A percentile compares a stretch with the other conserved stretches of the same genome.
These are phyloP conservation scores for Eurytoma californica DNA, from an alignment of 2,888 invertebrate species.

Conservation along the genomic window DNA sequence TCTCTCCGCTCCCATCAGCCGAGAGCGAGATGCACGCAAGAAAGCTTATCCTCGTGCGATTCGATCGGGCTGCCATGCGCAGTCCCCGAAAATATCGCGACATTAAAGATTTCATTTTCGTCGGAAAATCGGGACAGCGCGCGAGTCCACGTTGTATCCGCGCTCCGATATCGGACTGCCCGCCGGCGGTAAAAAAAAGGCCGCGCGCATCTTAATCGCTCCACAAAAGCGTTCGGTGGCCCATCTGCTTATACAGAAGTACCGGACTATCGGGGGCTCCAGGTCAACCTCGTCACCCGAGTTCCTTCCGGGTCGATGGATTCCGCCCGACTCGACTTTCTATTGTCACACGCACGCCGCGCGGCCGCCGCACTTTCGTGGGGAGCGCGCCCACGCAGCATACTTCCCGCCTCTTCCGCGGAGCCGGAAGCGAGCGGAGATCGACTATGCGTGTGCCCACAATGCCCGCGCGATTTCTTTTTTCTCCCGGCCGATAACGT, in stretches of 20 bases:
- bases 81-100: too few species aligned
- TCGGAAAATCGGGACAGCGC: too few species aligned
- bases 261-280: constrained; percentile 63
- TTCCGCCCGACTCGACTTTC: constrained; percentile 62
- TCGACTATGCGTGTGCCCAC: too few species aligned
- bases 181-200: not conserved
- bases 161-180: not conserved
- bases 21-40: too few species aligned
- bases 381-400: constrained; percentile 41
- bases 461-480: too few species aligned
- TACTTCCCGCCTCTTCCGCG: constrained; percentile 51
- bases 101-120: too few species aligned
- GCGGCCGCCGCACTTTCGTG: constrained; percentile 6
- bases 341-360: constrained; percentile 63
- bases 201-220: not conserved
- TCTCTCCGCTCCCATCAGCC: too few species aligned
- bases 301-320: constrained; percentile 71
- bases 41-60: too few species aligned
- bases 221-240: not conserved
- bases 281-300: constrained; percentile 68
- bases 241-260: constrained; percentile 34
- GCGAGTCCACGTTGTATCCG: not conserved
- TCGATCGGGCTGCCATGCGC: too few species aligned
- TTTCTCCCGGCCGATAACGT: too few species aligned
- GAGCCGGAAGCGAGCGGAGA: not conserved